Percentiles rank a stretch among this genome's conserved stretches.
phyloP scores from a whole-genome alignment of 2,888 invertebrate species.

The Drosophila anceps region DNA sequence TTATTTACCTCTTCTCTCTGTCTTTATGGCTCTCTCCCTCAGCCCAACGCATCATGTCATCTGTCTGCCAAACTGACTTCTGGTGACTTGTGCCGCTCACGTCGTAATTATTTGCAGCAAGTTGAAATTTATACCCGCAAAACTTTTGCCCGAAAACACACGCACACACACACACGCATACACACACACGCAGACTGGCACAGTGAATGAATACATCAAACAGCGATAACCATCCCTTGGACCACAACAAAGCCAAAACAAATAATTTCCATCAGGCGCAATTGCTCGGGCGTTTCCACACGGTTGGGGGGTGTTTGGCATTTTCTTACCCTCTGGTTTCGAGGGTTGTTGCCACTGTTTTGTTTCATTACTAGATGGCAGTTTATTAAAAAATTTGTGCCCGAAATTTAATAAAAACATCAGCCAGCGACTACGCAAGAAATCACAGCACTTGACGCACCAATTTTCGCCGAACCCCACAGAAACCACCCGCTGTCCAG shows the following conservation, averaged over 20 bases:
- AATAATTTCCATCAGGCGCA: constrained; percentile 66
- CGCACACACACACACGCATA: constrained; percentile 12
- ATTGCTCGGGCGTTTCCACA: constrained; percentile 56
- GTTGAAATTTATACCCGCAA: constrained; percentile 68
- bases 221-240: constrained; percentile 42
- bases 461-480: constrained; percentile 5
- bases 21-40: background rate
- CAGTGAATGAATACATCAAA: constrained; percentile 73
- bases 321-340: constrained; percentile 1
- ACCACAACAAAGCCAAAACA: constrained; percentile 67
- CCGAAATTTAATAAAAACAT: constrained; percentile 78
- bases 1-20: background rate
- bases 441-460: constrained; percentile 68
- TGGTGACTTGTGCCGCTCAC: constrained; percentile 66
- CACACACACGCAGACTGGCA: background rate
- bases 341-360: constrained; percentile 25
- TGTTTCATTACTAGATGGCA: constrained; percentile 63
- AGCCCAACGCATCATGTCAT: constrained; percentile 42
- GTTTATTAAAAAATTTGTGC: constrained; percentile 78
- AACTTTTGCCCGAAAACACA: constrained; percentile 45
- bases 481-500: constrained; percentile 11
- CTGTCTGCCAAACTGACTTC: constrained; percentile 62
- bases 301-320: background rate
- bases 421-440: constrained; percentile 43
- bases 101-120: constrained; percentile 80